Conservation (phyloP, 2,797 vertebrate species). For the Coranthus polyacanthus region DNA sequence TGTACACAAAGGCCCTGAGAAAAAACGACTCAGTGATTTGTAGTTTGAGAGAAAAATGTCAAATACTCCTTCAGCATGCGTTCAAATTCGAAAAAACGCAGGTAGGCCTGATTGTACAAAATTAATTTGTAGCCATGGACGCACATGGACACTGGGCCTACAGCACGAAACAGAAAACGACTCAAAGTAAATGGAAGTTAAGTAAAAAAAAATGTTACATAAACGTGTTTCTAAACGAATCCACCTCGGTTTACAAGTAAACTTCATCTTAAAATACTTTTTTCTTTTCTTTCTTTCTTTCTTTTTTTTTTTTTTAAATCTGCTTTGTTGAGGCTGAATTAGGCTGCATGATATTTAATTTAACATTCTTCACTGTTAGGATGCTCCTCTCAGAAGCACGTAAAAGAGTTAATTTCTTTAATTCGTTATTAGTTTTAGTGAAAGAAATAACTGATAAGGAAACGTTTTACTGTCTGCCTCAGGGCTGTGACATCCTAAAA, state of each 20-base stretch:
- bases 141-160: not conserved
- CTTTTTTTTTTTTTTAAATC: too few relatives aligned
- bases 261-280: too few relatives aligned
- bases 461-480: conserved; percentile 32
- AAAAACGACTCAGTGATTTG: not conserved
- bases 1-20: not conserved
- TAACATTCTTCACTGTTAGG: too few relatives aligned
- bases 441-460: conserved; percentile 18
- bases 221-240: not conserved
- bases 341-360: too few relatives aligned
- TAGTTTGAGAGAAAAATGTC: not conserved
- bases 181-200: not conserved
- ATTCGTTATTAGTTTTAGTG: not conserved
- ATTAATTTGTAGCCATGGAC: not conserved
- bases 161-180: not conserved
- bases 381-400: too few relatives aligned
- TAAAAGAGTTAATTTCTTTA: too few relatives aligned
- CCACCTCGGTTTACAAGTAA: not conserved
- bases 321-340: too few relatives aligned
- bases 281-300: too few relatives aligned
- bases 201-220: not conserved
- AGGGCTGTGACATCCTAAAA: conserved; percentile 28
- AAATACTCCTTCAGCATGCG: not conserved
- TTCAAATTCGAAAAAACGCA: not conserved
- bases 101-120: too few relatives aligned